phyloP scores from a whole-genome alignment of 1,140 invertebrate genomes.

The Sycophila sp. region DNA sequence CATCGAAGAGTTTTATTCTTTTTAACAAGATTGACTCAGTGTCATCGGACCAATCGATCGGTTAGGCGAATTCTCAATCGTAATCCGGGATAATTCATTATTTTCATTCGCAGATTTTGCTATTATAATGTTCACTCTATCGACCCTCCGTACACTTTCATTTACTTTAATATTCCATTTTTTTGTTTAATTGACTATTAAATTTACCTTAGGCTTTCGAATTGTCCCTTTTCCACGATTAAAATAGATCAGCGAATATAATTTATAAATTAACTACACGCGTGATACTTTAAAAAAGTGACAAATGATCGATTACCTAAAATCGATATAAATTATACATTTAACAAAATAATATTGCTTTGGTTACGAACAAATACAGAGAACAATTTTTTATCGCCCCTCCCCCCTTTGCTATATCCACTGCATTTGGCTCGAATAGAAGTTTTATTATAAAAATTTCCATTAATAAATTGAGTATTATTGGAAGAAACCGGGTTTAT shows the following conservation, averaged over 20 bases:
- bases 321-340: constrained; percentile 26
- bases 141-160: constrained; percentile 20
- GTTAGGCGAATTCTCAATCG: neutral
- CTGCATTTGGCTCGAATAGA: neutral
- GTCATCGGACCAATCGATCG: neutral
- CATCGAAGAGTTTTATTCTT: constrained; percentile 14
- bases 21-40: neutral
- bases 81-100: constrained; percentile 5
- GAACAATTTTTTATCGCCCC: constrained; percentile 41
- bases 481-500: constrained; percentile 20
- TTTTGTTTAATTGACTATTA: constrained; percentile 52
- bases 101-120: neutral
- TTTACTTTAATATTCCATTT: constrained; percentile 29
- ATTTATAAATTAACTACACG: constrained; percentile 19
- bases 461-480: constrained; percentile 13
- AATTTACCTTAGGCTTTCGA: constrained; percentile 42
- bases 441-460: constrained; percentile 16
- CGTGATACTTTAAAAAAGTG: constrained; percentile 12
- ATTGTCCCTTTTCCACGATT: constrained; percentile 32
- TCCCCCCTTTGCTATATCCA: constrained; percentile 29
- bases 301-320: constrained; percentile 13
- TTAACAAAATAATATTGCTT: constrained; percentile 55
- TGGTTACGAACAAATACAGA: constrained; percentile 48
- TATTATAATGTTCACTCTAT: too few species aligned
- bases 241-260: constrained; percentile 18